A percentile compares a stretch with the other conserved stretches of the same genome.
Evolutionary conservation across 2,113 vertebrate genomes (phyloP).

Genomic region (Gallinago media): DNA sequence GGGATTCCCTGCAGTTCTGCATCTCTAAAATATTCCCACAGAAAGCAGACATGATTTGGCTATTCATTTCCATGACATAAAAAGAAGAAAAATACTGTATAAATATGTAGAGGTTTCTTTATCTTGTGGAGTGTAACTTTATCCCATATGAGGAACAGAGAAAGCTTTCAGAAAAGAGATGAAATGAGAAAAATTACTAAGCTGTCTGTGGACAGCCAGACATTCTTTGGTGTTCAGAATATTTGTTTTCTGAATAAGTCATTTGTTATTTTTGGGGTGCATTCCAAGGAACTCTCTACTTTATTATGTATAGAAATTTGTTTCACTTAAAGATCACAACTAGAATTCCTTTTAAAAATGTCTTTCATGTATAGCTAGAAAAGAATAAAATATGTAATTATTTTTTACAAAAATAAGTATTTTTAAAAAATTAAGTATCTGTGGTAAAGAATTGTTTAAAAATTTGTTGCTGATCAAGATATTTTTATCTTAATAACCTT

Average conservation of each 20-base stretch:
- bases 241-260: neutral
- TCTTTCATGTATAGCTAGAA: neutral
- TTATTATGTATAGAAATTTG: neutral
- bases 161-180: conserved; percentile 3
- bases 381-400: neutral
- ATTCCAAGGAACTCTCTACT: neutral
- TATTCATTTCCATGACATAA: neutral
- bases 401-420: neutral
- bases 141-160: neutral
- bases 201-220: neutral
- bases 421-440: neutral
- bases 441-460: neutral
- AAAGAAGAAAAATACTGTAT: conserved; percentile 19
- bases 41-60: neutral
- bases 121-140: neutral
- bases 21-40: neutral
- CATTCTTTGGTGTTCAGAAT: neutral
- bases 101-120: conserved; percentile 29
- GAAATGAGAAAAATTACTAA: neutral
- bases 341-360: neutral
- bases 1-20: conserved; percentile 22
- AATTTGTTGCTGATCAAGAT: neutral
- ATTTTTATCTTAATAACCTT: neutral
- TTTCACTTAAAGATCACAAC: neutral
- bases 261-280: neutral